Base-by-base conservation (phyloP, 2,888 invertebrate genomes). In the Stegophylla sp. region DNA sequence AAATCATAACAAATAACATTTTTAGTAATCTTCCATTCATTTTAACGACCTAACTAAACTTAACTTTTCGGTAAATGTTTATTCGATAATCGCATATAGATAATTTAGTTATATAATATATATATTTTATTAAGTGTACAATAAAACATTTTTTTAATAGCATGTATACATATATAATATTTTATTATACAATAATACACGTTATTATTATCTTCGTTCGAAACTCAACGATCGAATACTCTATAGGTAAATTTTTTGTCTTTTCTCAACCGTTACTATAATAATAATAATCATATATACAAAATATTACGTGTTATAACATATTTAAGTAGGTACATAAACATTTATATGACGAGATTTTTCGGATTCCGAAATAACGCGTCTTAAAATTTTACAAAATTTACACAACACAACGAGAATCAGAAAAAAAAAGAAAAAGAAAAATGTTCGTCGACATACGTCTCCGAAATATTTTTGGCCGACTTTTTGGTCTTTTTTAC, bases 341-440 rank as follows among this genome's bases (percentile, higher is more conserved):
- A 63, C 28, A 34, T 63, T 74, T 20, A 61, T 61, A 74, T 28
- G 28, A 15, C 17, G 7, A 61, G 20, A n/a, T 7, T 28, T 64
- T 64, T 64, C 23, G 5, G n/a, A 64, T 12, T 75, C 48, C 10
- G 23, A 64, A 23, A 51, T 53, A 75, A 75, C 75, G 34, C 17
- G 41, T 64, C 3, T 64, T 75, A 64, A 75, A 75, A 75, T 75
- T 17, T 64, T 74, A 73, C 41, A 75, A 64, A n/a, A 75, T 75
- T n/a, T 75, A 75, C 63, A 75, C 17, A 41, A 64, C n/a, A n/a
- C n/a, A 64, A 75, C 64, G 34, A 64, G 23, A 75, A 48, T 75
- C 64, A 75, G 53, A 64, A 53, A n/a, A n/a, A n/a, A n/a, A n/a
- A n/a, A n/a, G n/a, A n/a, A n/a, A n/a, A n/a, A n/a, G n/a, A n/a